Base-by-base conservation (phyloP, 2,797 vertebrate species). In the Syngnathus rostellatus region DNA sequence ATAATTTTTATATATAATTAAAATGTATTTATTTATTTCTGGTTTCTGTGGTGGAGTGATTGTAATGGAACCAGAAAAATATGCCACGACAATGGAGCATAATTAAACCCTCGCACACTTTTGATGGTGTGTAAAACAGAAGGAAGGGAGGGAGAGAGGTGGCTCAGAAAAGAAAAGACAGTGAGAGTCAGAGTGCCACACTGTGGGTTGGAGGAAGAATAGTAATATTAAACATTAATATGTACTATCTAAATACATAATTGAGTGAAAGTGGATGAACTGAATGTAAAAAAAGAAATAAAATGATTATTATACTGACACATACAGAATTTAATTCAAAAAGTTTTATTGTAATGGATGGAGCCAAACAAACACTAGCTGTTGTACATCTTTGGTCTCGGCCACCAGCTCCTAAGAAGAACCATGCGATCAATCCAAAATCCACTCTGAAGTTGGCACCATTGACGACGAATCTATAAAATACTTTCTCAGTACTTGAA, bases 171-270 rank as follows among this genome's bases (percentile, higher is more conserved):
- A 80, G 65, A 25, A 60, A 74, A 68, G 75, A 2, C 39, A 76
- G 69, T 64, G 68, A 76, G 71, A 83, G 70, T 64, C 51, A 86
- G 75, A 88, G 86, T 72, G 81, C 89, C 90, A 80, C 85, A 64
- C 82, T 89, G 91, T 92, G 91, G 91, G 77, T 64, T 62, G 91
- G 91, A 90, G 90, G 86, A 68, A 80, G 69, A 75, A 10, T 23
- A 63, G 6, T 64, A 43, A 69, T 68, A 10, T 31, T 37, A 57
- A 55, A 19, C 39, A 12, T 5, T 10, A 39, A 62, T 9, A 41
- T 6, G 37, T 12, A 7, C 5, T 11, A 60, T 39, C 19, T 1
- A 12, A 12, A 12, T 60, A 60, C 10, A 54, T 10, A 2, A n/a
- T 25, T 23, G 10, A 25, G 9, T 54, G 8, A 19, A 54, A 54